Evolutionary conservation across 2,113 vertebrate genomes (phyloP).

Genomic region (Strix aluco): DNA sequence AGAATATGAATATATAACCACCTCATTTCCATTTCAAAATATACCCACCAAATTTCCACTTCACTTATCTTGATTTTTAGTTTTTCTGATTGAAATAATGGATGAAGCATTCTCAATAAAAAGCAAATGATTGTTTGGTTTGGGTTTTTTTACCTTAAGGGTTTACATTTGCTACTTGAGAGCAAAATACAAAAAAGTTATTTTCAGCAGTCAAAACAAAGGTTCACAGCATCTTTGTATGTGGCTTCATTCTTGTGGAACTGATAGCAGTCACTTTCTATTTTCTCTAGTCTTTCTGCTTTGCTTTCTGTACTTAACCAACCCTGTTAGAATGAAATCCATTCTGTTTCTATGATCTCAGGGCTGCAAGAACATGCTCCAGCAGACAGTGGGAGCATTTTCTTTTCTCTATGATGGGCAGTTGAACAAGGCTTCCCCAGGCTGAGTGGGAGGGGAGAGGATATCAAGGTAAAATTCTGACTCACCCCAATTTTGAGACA

Average conservation of each 20-base stretch:
- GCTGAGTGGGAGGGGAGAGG: neutral
- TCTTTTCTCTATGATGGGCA: neutral
- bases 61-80: slow-evolving; percentile 69
- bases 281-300: neutral
- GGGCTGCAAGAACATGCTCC: neutral
- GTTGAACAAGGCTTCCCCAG: neutral
- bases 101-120: slow-evolving; percentile 13
- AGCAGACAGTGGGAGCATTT: neutral
- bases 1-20: slow-evolving; percentile 77
- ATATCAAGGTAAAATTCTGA: neutral
- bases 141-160: neutral
- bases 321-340: neutral
- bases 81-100: slow-evolving; percentile 66
- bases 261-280: neutral
- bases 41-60: slow-evolving; percentile 71
- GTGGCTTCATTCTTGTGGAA: neutral
- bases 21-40: slow-evolving; percentile 80
- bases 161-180: neutral
- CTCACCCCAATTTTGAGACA: neutral
- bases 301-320: neutral
- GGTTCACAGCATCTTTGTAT: neutral
- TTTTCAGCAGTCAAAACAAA: neutral
- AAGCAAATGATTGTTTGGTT: neutral
- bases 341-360: neutral
- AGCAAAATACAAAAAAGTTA: neutral